These are phyloP conservation scores for Drosophila oshimai DNA, from an alignment of 1,140 invertebrate genomes.

Conservation along the genomic window DNA sequence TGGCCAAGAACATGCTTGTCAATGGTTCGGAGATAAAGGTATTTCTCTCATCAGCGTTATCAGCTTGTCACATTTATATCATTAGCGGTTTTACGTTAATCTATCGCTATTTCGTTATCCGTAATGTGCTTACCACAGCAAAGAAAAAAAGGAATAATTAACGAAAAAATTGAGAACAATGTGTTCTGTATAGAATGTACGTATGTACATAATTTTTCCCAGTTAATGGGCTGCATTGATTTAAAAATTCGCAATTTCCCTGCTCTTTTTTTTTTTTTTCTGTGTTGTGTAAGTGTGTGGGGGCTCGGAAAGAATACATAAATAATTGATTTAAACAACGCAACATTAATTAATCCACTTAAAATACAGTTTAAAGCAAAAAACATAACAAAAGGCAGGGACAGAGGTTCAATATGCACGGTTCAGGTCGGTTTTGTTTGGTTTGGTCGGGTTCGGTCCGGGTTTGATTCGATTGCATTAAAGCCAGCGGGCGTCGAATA, in stretches of 20 bases:
- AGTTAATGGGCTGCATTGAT: slow-evolving; percentile 41
- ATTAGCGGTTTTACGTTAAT: slow-evolving; percentile 12
- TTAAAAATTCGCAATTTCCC: slow-evolving; percentile 38
- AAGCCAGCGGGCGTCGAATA: slow-evolving; percentile 11
- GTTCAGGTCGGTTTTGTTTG: background rate
- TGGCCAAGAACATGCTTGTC: slow-evolving; percentile 77
- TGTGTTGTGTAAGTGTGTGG: slow-evolving; percentile 60
- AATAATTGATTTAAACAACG: slow-evolving; percentile 55
- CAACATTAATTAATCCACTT: slow-evolving; percentile 46
- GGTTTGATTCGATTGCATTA: slow-evolving; percentile 10
- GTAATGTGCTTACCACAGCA: slow-evolving; percentile 6
- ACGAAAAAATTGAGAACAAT: slow-evolving; percentile 21
- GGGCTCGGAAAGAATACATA: slow-evolving; percentile 30
- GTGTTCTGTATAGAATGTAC: slow-evolving; percentile 5
- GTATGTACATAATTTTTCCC: slow-evolving; percentile 11
- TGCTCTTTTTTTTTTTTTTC: slow-evolving; percentile 43
- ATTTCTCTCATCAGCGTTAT: slow-evolving; percentile 34
- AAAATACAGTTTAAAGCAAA: slow-evolving; percentile 37
- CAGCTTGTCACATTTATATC: slow-evolving; percentile 12
- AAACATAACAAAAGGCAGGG: slow-evolving; percentile 31
- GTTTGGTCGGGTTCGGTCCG: background rate
- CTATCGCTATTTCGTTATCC: too few species aligned
- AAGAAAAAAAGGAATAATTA: background rate
- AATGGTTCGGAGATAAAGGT: slow-evolving; percentile 60
- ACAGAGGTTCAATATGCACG: background rate